Base-by-base conservation (phyloP, 1,140 invertebrate species). In the Drosophila biarmipes region DNA sequence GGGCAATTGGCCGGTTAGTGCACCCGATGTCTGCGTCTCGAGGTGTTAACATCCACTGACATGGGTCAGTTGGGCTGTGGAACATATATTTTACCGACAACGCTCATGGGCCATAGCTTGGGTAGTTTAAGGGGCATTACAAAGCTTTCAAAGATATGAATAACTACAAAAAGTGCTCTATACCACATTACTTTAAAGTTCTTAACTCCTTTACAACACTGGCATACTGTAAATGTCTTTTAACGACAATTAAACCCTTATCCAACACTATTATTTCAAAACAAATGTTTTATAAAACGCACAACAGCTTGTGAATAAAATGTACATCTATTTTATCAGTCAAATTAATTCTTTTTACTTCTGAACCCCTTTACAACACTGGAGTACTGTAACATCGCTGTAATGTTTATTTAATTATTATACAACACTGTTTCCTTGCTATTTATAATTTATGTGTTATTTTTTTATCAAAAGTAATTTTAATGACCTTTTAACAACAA, bases 21-120 rank as follows among this genome's bases (percentile, higher is more conserved):
- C 14, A 37, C 29, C 43, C 31, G 37, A 0, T n/a, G 29, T 24
- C 21, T 45, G 27, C 43, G 24, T 31, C 34, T 29, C 17, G 12
- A 57, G 54, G 53, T 62, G 58, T 58, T 40, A 40, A 56, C 57
- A 56, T 35, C 34, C 10, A 7, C 15, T 38, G 57, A 38, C 57
- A 59, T 55, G 57, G 57, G 48, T 59, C n/a, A n/a, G 2, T 24
- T 12, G 29, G 19, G 3, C 29, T 7, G 27, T 21, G 27, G 14
- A 24, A 11, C 19, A 17, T 29, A 43, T 12, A 21, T 11, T 3
- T 11, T 3, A 17, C 27, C 10, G 46, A 10, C n/a, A 12, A 15
- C 27, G 19, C 4, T 31, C 11, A 29, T 49, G 3, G 46, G 43
- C 12, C 14, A 45, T 6, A 7, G 43, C n/a, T 46, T 8, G 6